These are phyloP conservation scores for Etheostoma cragini DNA, from an alignment of 2,113 vertebrate species.

Conservation along the genomic window DNA sequence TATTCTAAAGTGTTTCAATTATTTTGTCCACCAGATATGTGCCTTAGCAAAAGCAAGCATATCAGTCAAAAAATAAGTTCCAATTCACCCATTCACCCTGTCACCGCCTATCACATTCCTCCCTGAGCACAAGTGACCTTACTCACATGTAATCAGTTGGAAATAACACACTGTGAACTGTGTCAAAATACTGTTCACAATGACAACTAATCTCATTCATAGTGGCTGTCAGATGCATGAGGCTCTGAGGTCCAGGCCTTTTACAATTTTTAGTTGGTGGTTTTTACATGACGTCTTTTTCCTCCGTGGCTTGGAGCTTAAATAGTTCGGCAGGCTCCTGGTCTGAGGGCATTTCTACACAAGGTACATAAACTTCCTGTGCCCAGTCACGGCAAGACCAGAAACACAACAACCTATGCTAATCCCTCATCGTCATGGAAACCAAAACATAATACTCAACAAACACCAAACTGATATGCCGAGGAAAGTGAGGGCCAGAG, in stretches of 20 bases:
- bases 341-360: slow-evolving; percentile 39
- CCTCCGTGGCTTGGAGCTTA: neutral
- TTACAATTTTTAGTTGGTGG: neutral
- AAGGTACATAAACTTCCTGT: slow-evolving; percentile 24
- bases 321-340: slow-evolving; percentile 9
- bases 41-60: slow-evolving; percentile 45
- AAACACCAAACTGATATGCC: slow-evolving; percentile 63
- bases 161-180: slow-evolving; percentile 46
- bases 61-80: slow-evolving; percentile 23
- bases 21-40: neutral
- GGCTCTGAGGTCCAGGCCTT: neutral
- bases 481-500: slow-evolving; percentile 11
- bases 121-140: slow-evolving; percentile 39
- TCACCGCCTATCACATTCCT: slow-evolving; percentile 59
- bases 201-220: slow-evolving; percentile 58
- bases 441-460: slow-evolving; percentile 61
- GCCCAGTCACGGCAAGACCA: slow-evolving; percentile 45
- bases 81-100: slow-evolving; percentile 13
- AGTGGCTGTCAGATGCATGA: neutral
- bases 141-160: slow-evolving; percentile 45
- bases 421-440: slow-evolving; percentile 66
- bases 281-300: neutral
- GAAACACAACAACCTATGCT: slow-evolving; percentile 68
- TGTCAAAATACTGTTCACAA: slow-evolving; percentile 47
- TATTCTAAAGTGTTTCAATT: neutral